These are phyloP conservation scores for Xiphorhynchus elegans DNA, from an alignment of 2,113 vertebrate genomes.

Conservation along the genomic window DNA sequence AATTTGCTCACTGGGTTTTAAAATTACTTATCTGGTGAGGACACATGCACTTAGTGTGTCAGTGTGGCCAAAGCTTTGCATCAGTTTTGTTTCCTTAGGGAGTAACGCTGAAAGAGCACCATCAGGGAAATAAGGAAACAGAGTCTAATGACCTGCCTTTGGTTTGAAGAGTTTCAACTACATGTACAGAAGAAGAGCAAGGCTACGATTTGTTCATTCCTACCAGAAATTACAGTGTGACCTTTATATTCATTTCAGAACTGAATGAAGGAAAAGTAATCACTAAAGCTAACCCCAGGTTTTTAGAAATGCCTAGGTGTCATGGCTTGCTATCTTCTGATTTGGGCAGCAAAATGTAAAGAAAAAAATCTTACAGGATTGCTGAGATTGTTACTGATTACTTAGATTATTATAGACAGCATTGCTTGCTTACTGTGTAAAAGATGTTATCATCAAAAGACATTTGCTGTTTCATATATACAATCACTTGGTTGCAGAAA, in stretches of 20 bases:
- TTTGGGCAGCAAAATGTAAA: neutral
- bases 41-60: neutral
- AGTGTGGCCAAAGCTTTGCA: neutral
- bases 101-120: neutral
- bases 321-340: neutral
- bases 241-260: neutral
- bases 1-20: neutral
- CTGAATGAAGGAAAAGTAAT: neutral
- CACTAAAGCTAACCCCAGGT: neutral
- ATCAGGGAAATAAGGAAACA: neutral
- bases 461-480: neutral
- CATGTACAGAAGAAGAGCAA: neutral
- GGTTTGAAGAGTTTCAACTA: neutral
- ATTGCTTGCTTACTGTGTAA: neutral
- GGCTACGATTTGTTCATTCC: neutral
- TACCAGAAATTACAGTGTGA: neutral
- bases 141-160: neutral
- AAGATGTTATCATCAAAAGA: neutral
- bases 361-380: neutral
- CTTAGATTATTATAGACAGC: neutral
- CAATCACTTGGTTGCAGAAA: neutral
- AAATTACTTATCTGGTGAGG: neutral
- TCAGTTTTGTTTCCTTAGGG: neutral
- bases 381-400: neutral
- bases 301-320: neutral